Conservation (phyloP, 2,113 vertebrate genomes). For the Saguinus midas region DNA sequence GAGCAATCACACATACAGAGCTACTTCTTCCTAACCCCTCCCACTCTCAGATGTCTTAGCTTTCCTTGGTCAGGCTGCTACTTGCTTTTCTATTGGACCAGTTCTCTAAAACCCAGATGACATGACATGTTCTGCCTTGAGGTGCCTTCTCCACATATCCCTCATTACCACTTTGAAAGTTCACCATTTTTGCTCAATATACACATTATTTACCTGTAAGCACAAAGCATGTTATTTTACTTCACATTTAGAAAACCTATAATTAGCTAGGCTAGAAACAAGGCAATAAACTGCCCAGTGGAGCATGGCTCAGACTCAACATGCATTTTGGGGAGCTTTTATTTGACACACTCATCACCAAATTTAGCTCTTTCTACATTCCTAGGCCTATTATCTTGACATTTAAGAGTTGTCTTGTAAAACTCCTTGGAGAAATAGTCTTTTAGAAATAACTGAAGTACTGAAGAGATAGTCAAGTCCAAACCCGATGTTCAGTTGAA, state of each 20-base stretch:
- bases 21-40: neutral
- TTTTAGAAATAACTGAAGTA: neutral
- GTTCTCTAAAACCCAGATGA: neutral
- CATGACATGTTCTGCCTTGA: neutral
- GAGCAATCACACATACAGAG: neutral
- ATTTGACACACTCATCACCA: neutral
- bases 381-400: neutral
- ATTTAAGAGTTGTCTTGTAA: constrained; percentile 5
- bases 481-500: neutral
- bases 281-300: neutral
- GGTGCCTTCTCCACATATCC: neutral
- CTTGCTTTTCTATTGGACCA: neutral
- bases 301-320: neutral
- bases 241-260: neutral
- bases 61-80: neutral
- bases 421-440: neutral
- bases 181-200: neutral
- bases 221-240: neutral
- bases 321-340: neutral
- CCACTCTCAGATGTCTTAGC: neutral
- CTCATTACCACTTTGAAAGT: neutral
- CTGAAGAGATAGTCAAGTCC: neutral
- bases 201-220: neutral
- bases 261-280: constrained; percentile 30
- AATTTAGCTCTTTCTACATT: constrained; percentile 18